phyloP scores from a whole-genome alignment of 2,113 vertebrate species.

The Chaetorhynchus papuensis region DNA sequence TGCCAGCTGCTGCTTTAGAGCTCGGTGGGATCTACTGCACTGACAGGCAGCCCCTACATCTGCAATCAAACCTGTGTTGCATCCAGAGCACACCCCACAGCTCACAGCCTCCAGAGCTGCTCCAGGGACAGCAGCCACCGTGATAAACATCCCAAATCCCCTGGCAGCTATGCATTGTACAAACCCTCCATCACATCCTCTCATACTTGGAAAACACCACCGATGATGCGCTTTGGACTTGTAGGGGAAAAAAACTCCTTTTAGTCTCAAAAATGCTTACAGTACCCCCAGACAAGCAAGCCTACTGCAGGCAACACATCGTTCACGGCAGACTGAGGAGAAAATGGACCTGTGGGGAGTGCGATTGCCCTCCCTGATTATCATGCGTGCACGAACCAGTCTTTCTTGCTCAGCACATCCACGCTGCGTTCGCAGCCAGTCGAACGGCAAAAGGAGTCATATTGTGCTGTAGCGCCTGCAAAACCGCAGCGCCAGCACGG shows the following conservation, averaged over 20 bases:
- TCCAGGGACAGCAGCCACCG: neutral
- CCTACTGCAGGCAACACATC: neutral
- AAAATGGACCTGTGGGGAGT: neutral
- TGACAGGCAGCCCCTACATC: neutral
- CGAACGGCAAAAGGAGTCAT: neutral
- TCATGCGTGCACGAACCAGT: neutral
- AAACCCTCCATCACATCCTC: neutral
- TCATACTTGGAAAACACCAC: neutral
- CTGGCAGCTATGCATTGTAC: accelerated
- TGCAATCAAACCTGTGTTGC: neutral
- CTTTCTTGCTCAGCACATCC: conserved; percentile 26
- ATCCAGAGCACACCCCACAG: neutral
- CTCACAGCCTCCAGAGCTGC: neutral
- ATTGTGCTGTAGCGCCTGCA: neutral
- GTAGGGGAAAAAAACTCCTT: neutral
- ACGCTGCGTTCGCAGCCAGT: neutral
- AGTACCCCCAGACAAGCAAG: neutral
- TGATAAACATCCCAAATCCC: neutral
- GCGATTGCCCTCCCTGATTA: neutral
- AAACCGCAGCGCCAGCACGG: neutral
- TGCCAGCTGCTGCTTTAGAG: neutral
- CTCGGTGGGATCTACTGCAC: neutral
- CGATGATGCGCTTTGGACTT: neutral
- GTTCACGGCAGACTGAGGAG: accelerated
- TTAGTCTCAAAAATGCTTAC: neutral